Evolutionary conservation across 2,888 invertebrate genomes (phyloP), one percentile per base, ranked within the genome.

Genomic region (Campoletis raptor): DNA sequence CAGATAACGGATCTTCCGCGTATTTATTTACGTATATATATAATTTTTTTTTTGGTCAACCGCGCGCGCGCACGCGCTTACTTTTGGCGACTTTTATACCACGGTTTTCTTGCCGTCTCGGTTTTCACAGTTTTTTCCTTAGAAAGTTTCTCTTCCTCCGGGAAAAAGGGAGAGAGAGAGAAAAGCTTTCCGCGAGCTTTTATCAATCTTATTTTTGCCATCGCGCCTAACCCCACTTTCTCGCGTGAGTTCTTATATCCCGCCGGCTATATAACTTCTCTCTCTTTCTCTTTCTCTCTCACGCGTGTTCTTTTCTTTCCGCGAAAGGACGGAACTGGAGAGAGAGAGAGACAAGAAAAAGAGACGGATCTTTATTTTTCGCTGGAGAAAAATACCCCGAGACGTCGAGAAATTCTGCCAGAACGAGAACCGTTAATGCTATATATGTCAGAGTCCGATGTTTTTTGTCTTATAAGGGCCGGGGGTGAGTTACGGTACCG

Each of bases 341-440:
- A 78, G 89, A 67, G 61, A 78, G 89, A 88, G 67, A 88, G 67
- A 73, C 78, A 85, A 88, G 86, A 88, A 88, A 85, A 83, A 86
- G 78, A 83, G 81, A 86, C 85, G 79, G 80, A 86, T 90, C 91
- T 91, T 91, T 92, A 92, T 91, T 92, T 90, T 90, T 88, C 61
- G 90, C 89, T 79, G 80, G 85, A 89, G 89, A 89, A 92, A 92
- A 92, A 92, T 91, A 88, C 89, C 88, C 87, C 87, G 88, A 88
- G 89, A 88, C 87, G 88, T 88, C 88, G 89, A 89, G 90, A 83
- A 79, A 90, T 92, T 92, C 92, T 91, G 91, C 90, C 89, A 83
- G 86, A 89, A 87, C 89, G 90, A 81, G 45, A 89, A 90, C 90
- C 92, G 92, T 90, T 92, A 90, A 91, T 90, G 90, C 89, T 89